Percentiles rank a stretch among this genome's conserved stretches.
Evolutionary conservation across 2,797 vertebrate species (phyloP).

Genomic region (Sorex maritimensis): DNA sequence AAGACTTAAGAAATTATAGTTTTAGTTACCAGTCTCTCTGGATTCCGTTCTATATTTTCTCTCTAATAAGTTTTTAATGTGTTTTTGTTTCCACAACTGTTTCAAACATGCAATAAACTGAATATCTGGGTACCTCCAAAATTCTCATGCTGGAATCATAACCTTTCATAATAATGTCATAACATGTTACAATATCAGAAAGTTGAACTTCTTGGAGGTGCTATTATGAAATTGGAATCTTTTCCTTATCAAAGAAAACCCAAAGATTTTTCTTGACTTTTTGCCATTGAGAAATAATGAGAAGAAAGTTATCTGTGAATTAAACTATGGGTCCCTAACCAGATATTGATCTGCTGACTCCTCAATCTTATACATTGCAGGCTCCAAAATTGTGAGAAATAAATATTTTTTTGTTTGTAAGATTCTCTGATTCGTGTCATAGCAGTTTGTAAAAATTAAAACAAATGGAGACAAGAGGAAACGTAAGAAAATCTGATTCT

Average conservation of each 20-base stretch:
- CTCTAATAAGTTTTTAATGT: not conserved
- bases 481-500: not conserved
- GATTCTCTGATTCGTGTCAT: not conserved
- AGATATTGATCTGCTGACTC: not conserved
- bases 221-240: not conserved
- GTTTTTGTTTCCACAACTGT: not conserved
- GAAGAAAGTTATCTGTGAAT: not conserved
- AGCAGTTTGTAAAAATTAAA: not conserved
- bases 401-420: not conserved
- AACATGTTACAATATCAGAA: not conserved
- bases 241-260: not conserved
- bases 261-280: not conserved
- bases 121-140: not conserved
- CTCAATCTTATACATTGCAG: not conserved
- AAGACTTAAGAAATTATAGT: not conserved
- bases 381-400: not conserved
- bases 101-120: not conserved
- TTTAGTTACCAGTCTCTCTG: not conserved
- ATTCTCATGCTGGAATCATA: not conserved
- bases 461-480: constrained; percentile 10
- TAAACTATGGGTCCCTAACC: not conserved
- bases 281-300: not conserved
- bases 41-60: not conserved
- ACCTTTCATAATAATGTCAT: no score
- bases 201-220: not conserved